These are phyloP conservation scores for Sacculina carcini DNA, from an alignment of 2,888 invertebrate species.

Conservation along the genomic window DNA sequence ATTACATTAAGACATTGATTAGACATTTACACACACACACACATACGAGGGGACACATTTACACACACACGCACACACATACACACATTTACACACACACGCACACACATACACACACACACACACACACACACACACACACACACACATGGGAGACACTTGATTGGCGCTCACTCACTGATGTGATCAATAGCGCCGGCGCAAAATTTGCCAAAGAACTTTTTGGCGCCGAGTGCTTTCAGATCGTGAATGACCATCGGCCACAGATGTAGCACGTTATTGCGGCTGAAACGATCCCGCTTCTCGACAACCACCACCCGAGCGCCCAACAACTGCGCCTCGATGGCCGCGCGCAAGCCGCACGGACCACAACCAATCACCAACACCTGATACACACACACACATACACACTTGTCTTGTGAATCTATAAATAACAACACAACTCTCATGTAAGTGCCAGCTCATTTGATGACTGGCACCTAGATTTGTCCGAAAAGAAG, in stretches of 20 bases:
- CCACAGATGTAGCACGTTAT: constrained; percentile 33
- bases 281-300: constrained; percentile 25
- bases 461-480: too few relatives aligned
- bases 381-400: constrained; percentile 20
- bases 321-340: constrained; percentile 28
- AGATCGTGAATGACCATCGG: constrained; percentile 30
- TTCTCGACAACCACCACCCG: constrained; percentile 28
- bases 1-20: too few relatives aligned
- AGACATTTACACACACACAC: too few relatives aligned
- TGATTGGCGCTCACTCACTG: constrained; percentile 20
- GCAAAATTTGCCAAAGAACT: constrained; percentile 31
- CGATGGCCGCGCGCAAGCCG: constrained; percentile 29
- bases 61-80: not conserved
- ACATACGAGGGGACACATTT: too few relatives aligned
- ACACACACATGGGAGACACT: not conserved
- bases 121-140: not conserved
- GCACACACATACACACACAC: not conserved
- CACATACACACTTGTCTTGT: too few relatives aligned
- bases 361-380: constrained; percentile 29
- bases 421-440: too few relatives aligned
- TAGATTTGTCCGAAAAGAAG: too few relatives aligned
- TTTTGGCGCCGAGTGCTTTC: constrained; percentile 28
- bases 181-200: constrained; percentile 32
- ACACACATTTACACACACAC: not conserved
- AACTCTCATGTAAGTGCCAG: too few relatives aligned